These are phyloP conservation scores for Melanargia galathea DNA, from an alignment of 2,888 invertebrate genomes.

Conservation along the genomic window DNA sequence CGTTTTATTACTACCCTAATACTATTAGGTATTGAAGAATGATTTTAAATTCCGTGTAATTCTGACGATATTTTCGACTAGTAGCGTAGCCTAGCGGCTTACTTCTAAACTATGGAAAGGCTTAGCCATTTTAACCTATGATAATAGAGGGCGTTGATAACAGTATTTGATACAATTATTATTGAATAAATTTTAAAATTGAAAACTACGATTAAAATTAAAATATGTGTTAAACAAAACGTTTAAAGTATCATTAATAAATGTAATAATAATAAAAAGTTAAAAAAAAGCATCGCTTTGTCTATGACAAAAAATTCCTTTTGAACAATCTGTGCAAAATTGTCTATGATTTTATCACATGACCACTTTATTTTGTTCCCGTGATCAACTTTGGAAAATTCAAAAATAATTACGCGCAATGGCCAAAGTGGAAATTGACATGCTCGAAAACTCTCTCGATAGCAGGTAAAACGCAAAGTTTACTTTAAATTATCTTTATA, in stretches of 20 bases:
- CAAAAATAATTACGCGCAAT: constrained; percentile 83
- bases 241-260: background rate
- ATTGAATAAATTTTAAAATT: too few species aligned
- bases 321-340: constrained; percentile 42
- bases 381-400: constrained; percentile 87
- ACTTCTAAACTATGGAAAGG: background rate
- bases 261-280: background rate
- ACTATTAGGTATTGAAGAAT: too few species aligned
- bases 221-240: background rate
- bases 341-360: constrained; percentile 82
- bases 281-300: background rate
- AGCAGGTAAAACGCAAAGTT: constrained; percentile 78
- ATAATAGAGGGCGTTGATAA: background rate
- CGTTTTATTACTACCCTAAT: too few species aligned
- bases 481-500: constrained; percentile 38
- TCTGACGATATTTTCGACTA: background rate
- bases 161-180: too few species aligned
- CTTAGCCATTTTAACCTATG: background rate
- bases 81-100: background rate
- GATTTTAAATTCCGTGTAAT: too few species aligned
- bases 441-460: constrained; percentile 83
- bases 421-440: constrained; percentile 80
- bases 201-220: too few species aligned
- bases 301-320: constrained; percentile 7
- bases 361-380: constrained; percentile 87